phyloP scores from a whole-genome alignment of 1,140 invertebrate genomes.

The Steinernema feltiae region DNA sequence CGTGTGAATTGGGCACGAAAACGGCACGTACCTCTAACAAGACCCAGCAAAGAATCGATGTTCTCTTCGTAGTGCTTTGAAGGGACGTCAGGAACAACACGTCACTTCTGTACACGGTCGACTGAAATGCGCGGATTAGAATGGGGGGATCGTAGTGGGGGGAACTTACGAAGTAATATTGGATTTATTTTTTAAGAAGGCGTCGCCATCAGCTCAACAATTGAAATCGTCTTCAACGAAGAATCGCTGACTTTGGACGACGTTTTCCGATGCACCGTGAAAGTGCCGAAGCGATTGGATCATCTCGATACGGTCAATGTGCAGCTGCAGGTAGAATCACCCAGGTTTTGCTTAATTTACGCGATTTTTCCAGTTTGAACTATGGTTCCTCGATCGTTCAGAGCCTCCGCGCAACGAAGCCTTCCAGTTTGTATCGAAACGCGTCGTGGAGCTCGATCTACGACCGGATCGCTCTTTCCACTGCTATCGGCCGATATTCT shows the following conservation, averaged over 20 bases:
- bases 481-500: too few species aligned
- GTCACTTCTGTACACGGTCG: slow-evolving; percentile 11
- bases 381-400: not conserved
- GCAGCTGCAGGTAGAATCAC: too few species aligned
- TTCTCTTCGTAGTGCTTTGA: not conserved
- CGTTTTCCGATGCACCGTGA: not conserved
- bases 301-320: slow-evolving; percentile 64
- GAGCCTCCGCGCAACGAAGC: too few species aligned
- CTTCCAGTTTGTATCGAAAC: not conserved
- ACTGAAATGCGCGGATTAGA: not conserved
- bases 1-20: too few species aligned
- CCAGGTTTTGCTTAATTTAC: too few species aligned
- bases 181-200: slow-evolving; percentile 13
- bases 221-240: not conserved
- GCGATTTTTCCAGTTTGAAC: too few species aligned
- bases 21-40: not conserved
- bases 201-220: not conserved
- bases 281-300: too few species aligned
- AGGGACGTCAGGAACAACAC: slow-evolving; percentile 26
- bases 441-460: not conserved
- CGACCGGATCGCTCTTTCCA: not conserved
- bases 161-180: slow-evolving; percentile 17
- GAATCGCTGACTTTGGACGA: slow-evolving; percentile 75
- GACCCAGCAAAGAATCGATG: slow-evolving; percentile 6
- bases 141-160: not conserved